Percentiles rank a stretch among this genome's conserved stretches.
phyloP scores from a whole-genome alignment of 1,140 invertebrate genomes.

The Cyrtorhinus lividipennis region DNA sequence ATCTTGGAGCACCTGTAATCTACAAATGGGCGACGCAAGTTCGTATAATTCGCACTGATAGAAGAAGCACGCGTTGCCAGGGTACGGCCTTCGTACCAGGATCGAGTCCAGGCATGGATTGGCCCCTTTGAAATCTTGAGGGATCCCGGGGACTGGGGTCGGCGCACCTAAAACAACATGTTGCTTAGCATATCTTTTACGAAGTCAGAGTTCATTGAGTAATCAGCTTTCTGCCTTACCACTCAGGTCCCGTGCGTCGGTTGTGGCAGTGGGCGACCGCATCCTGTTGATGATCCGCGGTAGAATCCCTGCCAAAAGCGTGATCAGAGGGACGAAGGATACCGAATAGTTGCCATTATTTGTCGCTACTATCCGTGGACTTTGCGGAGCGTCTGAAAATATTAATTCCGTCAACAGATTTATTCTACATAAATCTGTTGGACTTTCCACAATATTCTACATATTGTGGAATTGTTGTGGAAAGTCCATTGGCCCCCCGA shows the following conservation, averaged over 20 bases:
- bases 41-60: not conserved
- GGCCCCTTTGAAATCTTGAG: not conserved
- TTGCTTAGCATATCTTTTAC: no score
- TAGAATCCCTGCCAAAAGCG: constrained; percentile 23
- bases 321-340: constrained; percentile 25
- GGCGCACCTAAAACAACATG: no score
- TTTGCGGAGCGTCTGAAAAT: no score
- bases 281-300: constrained; percentile 22
- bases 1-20: not conserved
- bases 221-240: no score
- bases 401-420: no score
- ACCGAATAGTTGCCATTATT: constrained; percentile 22
- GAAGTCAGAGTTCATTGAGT: no score
- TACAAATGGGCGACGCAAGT: not conserved
- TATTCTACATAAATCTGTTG: no score
- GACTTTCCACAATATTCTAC: no score
- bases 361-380: not conserved
- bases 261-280: not conserved
- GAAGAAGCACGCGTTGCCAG: not conserved
- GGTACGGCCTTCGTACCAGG: not conserved
- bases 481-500: no score
- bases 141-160: no score
- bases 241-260: no score
- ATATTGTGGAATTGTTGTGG: no score
- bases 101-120: not conserved